Base-by-base conservation (phyloP, 1,140 invertebrate genomes). In the Mactra quadrangularis region DNA sequence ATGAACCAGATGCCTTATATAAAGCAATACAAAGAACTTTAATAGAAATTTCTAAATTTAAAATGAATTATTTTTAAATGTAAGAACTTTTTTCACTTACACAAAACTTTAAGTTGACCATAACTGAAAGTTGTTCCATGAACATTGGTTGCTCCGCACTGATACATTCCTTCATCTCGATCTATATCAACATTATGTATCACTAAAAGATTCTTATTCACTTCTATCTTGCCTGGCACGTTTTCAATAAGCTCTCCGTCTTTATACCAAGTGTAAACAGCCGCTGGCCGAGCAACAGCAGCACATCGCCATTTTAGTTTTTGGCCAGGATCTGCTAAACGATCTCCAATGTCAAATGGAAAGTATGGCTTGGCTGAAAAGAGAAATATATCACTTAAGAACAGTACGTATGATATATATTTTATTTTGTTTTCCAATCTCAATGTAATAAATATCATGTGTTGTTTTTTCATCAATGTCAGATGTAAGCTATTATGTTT, bases 221-320 rank as follows among this genome's bases (percentile, higher is more conserved):
- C 53, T 50, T 84, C 83, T 13, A 84, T 66, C 31, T 38, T 25
- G 17, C 77, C 85, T 0, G 72, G 25, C 52, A 98, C 88, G 70
- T 93, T 82, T 15, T 19, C 27, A 9, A 98, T 95, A 75, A 94
- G 94, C 57, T 95, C 68, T 1, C 86, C 88, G 77, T 91, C 97
- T 93, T 96, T 96, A 90, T 96, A 96, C 97, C 98, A 99, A 62
- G 95, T 96, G 89, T 99, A 99, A 84, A 95, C 98, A 0, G 98
- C 98, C 47, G 96, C 95, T 31, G 98, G 98, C 88, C 98, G 97
- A 19, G 97, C 97, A 94, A 98, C 98, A 0, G 98, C 97, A 94
- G 99, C 97, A 94, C 98, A 99, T 45, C 96, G 97, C 96, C 98
- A 99, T 0, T 96, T 96, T 3, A 99, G 92, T 87, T 97, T 95